Evolutionary conservation across 2,797 vertebrate species (phyloP).

Genomic region (Miichthys miiuy): DNA sequence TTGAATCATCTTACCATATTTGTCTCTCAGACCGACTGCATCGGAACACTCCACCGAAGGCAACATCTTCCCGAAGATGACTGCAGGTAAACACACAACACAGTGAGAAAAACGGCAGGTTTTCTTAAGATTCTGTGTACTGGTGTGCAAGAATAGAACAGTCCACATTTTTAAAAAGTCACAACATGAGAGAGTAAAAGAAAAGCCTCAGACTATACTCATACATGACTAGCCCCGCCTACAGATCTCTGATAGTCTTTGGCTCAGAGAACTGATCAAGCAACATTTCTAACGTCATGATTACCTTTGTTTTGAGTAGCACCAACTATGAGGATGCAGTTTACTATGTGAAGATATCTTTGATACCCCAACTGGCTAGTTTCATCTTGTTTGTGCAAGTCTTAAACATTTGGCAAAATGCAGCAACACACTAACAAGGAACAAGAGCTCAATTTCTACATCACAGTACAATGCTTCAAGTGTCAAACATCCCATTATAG

Average conservation of each 20-base stretch:
- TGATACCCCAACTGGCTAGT: background rate
- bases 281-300: background rate
- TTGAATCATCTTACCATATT: conserved; percentile 90
- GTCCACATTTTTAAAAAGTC: background rate
- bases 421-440: background rate
- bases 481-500: background rate
- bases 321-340: background rate
- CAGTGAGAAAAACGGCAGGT: background rate
- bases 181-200: background rate
- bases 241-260: background rate
- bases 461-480: background rate
- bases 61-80: conserved; percentile 98
- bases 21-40: conserved; percentile 97
- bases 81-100: conserved; percentile 81
- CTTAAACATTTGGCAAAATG: background rate
- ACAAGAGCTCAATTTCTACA: background rate
- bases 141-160: background rate
- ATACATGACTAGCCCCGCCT: background rate
- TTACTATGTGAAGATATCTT: background rate
- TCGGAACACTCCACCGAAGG: conserved; percentile 98
- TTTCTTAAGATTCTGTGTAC: background rate
- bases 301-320: background rate
- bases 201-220: no score
- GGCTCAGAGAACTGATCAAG: background rate
- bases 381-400: background rate